A percentile compares a stretch with the other conserved stretches of the same genome.
Evolutionary conservation across 2,888 invertebrate genomes (phyloP).

Genomic region (Diloba caeruleocephala): DNA sequence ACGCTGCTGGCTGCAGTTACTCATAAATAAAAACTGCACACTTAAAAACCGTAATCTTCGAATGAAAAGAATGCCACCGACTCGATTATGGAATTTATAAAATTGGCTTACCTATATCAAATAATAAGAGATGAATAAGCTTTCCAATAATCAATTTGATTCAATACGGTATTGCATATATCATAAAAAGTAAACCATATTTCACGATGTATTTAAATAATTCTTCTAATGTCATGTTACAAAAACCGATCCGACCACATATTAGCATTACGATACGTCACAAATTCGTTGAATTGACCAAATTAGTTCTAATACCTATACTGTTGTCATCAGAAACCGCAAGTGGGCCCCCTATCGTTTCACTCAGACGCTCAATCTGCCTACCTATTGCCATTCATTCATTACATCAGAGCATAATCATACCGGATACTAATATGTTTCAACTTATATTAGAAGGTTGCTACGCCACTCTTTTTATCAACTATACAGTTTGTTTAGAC

Average conservation of each 20-base stretch:
- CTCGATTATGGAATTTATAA: no score
- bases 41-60: conserved; percentile 11
- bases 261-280: conserved; percentile 53
- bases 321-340: conserved; percentile 52
- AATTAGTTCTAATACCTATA: conserved; percentile 26
- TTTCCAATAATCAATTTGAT: neutral
- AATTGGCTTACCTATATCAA: conserved; percentile 3
- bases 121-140: conserved; percentile 1
- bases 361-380: conserved; percentile 47
- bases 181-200: conserved; percentile 11
- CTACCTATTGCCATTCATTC: conserved; percentile 69
- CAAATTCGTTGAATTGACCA: conserved; percentile 32
- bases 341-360: conserved; percentile 57
- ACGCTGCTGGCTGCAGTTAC: conserved; percentile 9
- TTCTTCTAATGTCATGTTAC: conserved; percentile 14
- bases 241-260: conserved; percentile 37
- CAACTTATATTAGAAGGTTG: conserved; percentile 74
- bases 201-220: conserved; percentile 18
- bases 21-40: conserved; percentile 23
- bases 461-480: conserved; percentile 62
- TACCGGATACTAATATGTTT: conserved; percentile 76
- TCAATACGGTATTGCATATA: conserved; percentile 8
- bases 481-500: conserved; percentile 26
- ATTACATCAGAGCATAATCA: conserved; percentile 75
- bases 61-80: no score